Base-by-base conservation (phyloP, 2,888 invertebrate genomes). In the Petrolisthes cinctipes region DNA sequence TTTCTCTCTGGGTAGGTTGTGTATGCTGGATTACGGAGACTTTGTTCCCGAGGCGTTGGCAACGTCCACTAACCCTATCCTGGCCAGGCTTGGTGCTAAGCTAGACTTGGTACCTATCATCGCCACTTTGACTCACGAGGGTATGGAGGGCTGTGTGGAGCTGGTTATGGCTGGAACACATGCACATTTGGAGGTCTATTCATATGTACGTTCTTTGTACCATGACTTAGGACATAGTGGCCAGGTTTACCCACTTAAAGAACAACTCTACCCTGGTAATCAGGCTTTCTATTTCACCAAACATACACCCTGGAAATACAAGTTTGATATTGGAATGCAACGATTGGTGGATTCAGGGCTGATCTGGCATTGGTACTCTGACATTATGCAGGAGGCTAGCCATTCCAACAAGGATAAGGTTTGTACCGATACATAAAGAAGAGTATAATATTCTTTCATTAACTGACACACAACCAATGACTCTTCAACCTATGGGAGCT, bases 1-100 rank as follows among this genome's bases (percentile, higher is more conserved):
- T 37, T 37, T 37, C 37, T 37, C 1, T 37, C 37, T 37, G 37
- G 37, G 11, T n/a, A 85, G 85, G 68, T 5, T 85, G 79, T 85
- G 85, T 51, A 85, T 85, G 85, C 56, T 85, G 56, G 85, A 85
- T 71, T 85, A 79, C 71, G 85, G 85, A 14, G 85, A 85, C 37
- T 85, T 85, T 54, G 85, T 85, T 23, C 85, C 85, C 4, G 85
- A 68, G 68, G 85, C 85, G 20, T 56, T 85, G 68, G 79, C 79
- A 20, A 80, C 68, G 17, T 79, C 85, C 54, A 56, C 79, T 6
- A 71, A 85, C 68, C 5, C 23, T 23, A 23, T 61, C 4, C 79
- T 80, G 7, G 68, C 79, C 79, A 79, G 7, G 9, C 53, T 85
- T 11, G 85, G 85, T 4, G 71, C 85, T 71, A 85, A 85, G 56